Evolutionary conservation across 2,797 vertebrate genomes (phyloP), one percentile per base, ranked within the genome.

Genomic region (Hippoglossus hippoglossus): DNA sequence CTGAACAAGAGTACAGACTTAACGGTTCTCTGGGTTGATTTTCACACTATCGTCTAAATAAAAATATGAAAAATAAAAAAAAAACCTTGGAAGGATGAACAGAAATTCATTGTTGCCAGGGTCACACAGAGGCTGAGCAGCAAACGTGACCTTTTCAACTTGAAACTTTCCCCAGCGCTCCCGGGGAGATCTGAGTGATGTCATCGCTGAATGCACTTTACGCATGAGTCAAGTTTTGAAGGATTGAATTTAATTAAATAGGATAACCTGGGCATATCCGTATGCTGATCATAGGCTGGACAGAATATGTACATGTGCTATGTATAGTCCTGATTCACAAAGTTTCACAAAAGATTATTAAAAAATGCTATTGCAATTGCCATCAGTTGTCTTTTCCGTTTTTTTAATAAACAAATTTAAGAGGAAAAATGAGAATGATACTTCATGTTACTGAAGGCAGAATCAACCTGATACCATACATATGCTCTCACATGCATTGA

Each of bases 71-170:
- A 41, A 13, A 5, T 28, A 13, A 22, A 2, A 24, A 13, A 24
- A 12, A 0, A 5, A 51, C 3, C 21, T 22, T 3, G 18, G 5
- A n/a, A 26, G 58, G 12, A 8, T 22, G 8, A 39, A 39, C 11
- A 13, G 9, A 9, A 26, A 57, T 58, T 59, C 44, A 52, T 54
- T 31, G 13, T 22, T 5, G 53, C 49, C 31, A 8, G 15, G 15
- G 18, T 66, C 2, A 4, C 4, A 24, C 55, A 41, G 44, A 47
- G 28, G 54, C 53, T 24, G 19, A 28, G 50, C 25, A 13, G 46
- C 59, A 13, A 52, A 47, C 31, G 1, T 65, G 71, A 73, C 76
- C 80, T 79, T 82, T 57, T 63, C 63, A 49, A 49, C 49, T 61
- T 50, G 59, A 57, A 72, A 57, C 58, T 59, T 41, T 60, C 36